phyloP scores from a whole-genome alignment of 2,888 invertebrate genomes.

The Hanleya hanleyi region DNA sequence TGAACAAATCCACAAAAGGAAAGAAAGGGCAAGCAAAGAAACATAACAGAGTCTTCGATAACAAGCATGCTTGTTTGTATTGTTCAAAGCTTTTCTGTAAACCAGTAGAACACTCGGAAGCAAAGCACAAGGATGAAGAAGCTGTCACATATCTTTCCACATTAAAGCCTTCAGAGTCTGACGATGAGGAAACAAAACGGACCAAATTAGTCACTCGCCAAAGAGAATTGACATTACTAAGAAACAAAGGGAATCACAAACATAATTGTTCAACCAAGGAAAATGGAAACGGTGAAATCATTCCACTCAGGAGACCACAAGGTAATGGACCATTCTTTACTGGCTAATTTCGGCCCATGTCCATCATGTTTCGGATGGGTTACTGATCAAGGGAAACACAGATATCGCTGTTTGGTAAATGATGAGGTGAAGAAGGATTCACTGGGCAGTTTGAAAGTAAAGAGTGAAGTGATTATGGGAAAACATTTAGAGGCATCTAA shows the following conservation, averaged over 20 bases:
- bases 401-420: background rate
- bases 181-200: background rate
- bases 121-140: background rate
- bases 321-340: background rate
- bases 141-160: background rate
- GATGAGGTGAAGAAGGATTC: background rate
- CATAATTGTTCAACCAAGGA: background rate
- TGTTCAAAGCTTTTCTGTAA: background rate
- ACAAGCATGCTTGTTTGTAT: background rate
- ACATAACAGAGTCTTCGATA: background rate
- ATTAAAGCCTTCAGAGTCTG: background rate
- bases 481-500: background rate
- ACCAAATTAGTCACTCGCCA: background rate
- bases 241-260: background rate
- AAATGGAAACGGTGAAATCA: background rate
- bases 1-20: background rate
- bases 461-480: background rate
- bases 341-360: background rate
- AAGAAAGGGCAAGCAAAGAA: background rate
- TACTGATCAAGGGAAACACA: background rate
- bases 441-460: background rate
- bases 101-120: background rate
- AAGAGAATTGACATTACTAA: background rate
- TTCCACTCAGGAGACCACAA: background rate
- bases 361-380: background rate